Conservation (phyloP, 2,888 invertebrate genomes). For the Temnothorax ravouxi region DNA sequence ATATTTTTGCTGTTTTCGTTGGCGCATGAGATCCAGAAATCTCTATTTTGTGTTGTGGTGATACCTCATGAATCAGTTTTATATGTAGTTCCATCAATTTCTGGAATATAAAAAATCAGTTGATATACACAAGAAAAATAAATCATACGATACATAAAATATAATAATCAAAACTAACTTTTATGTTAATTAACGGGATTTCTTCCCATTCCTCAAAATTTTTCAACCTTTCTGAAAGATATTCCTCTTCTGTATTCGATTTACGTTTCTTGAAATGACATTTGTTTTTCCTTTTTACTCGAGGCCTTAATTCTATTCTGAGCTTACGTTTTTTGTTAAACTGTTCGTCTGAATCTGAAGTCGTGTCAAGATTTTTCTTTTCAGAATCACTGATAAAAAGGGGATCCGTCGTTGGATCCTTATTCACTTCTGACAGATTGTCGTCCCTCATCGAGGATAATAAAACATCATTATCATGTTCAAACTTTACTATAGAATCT, state of each 20-base stretch:
- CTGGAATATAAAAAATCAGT: constrained; percentile 67
- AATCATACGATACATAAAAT: background rate
- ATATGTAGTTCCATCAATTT: constrained; percentile 71
- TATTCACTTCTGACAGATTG: background rate
- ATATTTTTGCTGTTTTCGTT: constrained; percentile 60
- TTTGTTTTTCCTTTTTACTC: background rate
- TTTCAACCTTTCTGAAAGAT: constrained; percentile 15
- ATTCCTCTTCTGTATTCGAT: background rate
- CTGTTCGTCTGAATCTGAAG: background rate
- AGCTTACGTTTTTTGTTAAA: background rate
- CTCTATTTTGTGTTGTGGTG: constrained; percentile 80
- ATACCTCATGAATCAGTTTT: constrained; percentile 74
- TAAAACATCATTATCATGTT: constrained; percentile 61
- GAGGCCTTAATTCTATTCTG: background rate
- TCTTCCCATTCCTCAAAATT: background rate
- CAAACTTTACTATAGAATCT: constrained; percentile 58
- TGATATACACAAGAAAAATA: background rate
- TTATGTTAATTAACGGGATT: background rate
- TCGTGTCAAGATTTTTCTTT: background rate
- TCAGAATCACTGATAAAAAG: constrained; percentile 59
- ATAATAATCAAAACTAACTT: constrained; percentile 12
- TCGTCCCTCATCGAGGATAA: constrained; percentile 46
- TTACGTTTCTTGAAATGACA: background rate
- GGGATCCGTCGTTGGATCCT: constrained; percentile 58
- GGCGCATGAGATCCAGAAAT: constrained; percentile 69